Evolutionary conservation across 2,797 vertebrate genomes (phyloP).

Genomic region (Prunella strophiata): DNA sequence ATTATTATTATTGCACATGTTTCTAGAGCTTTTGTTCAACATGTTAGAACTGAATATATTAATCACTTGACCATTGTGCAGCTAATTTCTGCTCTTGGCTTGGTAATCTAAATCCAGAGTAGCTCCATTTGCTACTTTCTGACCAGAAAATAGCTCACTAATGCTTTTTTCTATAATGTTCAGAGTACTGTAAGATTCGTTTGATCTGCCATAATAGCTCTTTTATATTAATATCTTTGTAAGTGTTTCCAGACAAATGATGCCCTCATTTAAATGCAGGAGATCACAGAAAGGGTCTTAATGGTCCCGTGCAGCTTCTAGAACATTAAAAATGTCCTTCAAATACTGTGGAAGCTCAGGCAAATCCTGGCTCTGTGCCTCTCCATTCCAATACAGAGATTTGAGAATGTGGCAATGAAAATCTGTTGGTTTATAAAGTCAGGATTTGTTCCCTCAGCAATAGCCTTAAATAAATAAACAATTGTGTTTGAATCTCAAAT

Average conservation of each 20-base stretch:
- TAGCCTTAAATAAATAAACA: neutral
- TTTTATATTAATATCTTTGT: neutral
- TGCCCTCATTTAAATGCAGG: neutral
- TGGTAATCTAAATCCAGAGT: neutral
- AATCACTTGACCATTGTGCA: constrained; percentile 2
- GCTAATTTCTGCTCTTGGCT: neutral
- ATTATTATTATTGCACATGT: neutral
- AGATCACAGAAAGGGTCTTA: neutral
- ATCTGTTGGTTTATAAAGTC: neutral
- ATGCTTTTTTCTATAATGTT: neutral
- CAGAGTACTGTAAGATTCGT: neutral
- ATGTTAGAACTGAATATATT: constrained; percentile 9
- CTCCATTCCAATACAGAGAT: neutral
- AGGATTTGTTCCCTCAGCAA: neutral
- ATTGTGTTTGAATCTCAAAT: neutral
- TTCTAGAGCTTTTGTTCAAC: constrained; percentile 29
- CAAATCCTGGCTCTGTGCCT: neutral
- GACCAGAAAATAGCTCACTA: neutral
- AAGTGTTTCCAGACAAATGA: neutral
- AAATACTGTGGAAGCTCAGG: neutral
- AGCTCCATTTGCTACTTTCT: constrained; percentile 15
- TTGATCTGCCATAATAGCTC: neutral
- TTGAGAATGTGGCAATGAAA: neutral
- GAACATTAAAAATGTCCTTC: constrained; percentile 26
- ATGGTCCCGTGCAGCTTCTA: neutral